A percentile compares a stretch with the other conserved stretches of the same genome.
Conservation (phyloP, 2,113 vertebrate genomes). For the Nothoprocta pentlandii region DNA sequence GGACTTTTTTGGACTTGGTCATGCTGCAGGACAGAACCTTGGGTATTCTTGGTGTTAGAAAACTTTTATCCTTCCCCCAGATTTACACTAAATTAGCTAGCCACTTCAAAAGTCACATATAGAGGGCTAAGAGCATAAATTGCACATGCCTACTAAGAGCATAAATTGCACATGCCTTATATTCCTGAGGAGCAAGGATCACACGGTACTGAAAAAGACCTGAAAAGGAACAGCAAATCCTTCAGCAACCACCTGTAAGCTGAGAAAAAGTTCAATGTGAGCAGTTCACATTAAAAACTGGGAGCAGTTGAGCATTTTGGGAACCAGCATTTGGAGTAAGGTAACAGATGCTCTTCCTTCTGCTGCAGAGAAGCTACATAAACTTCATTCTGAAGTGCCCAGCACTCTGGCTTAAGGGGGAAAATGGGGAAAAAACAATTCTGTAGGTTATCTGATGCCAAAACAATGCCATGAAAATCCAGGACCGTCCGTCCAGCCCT, state of each 20-base stretch:
- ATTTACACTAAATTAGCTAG: not conserved
- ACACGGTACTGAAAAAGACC: not conserved
- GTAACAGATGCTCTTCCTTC: not conserved
- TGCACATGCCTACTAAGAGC: fast-evolving
- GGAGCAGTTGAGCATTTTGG: not conserved
- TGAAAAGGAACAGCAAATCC: not conserved
- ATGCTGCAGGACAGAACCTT: not conserved
- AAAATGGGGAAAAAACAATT: not conserved
- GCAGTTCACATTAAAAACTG: not conserved
- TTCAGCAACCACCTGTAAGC: not conserved
- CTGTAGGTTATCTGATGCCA: not conserved
- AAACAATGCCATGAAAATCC: not conserved
- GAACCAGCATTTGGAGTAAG: not conserved
- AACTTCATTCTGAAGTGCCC: not conserved
- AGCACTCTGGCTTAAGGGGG: not conserved
- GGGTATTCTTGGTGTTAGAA: not conserved
- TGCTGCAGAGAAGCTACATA: not conserved
- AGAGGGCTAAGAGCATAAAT: not conserved
- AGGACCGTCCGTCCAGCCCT: not conserved
- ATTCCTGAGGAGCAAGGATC: not conserved
- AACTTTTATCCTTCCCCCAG: not conserved
- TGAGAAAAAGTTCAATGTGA: not conserved
- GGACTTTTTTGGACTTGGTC: not conserved
- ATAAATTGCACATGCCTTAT: fast-evolving
- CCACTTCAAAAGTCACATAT: fast-evolving